Conservation (phyloP, 2,797 vertebrate species). For the Rhodeus uyekii region DNA sequence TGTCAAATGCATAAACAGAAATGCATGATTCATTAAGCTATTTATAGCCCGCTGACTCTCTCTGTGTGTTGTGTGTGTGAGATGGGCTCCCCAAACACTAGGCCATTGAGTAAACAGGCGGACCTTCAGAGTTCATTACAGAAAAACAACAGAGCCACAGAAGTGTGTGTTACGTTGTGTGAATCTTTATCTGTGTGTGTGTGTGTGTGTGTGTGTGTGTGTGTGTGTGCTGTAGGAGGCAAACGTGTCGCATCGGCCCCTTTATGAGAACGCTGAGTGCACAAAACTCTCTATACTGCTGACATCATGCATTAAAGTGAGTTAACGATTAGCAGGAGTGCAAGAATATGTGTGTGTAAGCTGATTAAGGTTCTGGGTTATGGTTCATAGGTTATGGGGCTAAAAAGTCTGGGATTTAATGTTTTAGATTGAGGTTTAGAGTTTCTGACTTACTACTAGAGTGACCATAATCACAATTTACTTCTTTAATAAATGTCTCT, state of each 20-base stretch:
- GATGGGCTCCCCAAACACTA: not conserved
- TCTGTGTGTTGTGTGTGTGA: not conserved
- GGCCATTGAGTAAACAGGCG: slow-evolving; percentile 23
- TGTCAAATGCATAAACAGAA: not conserved
- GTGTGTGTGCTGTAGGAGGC: slow-evolving; percentile 8
- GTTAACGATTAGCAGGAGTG: slow-evolving; percentile 10
- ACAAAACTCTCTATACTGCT: slow-evolving; percentile 13
- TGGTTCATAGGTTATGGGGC: not conserved
- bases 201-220: slow-evolving; percentile 3
- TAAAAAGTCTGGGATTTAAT: not conserved
- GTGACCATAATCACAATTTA: not conserved
- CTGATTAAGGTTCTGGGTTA: slow-evolving; percentile 3
- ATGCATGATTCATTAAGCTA: not conserved
- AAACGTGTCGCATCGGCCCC: not conserved
- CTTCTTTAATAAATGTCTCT: not conserved
- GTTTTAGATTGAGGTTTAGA: not conserved
- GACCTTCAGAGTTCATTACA: slow-evolving; percentile 12
- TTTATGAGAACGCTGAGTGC: not conserved
- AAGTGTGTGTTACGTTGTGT: not conserved
- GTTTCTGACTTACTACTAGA: not conserved
- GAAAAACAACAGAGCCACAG: slow-evolving; percentile 32
- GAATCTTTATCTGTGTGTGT: not conserved
- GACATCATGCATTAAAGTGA: slow-evolving; percentile 5
- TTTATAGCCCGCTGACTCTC: not conserved
- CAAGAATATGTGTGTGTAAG: not conserved